Percentiles rank a stretch among this genome's conserved stretches.
Evolutionary conservation across 2,888 invertebrate genomes (phyloP).

Genomic region (Uloborus plumipes): DNA sequence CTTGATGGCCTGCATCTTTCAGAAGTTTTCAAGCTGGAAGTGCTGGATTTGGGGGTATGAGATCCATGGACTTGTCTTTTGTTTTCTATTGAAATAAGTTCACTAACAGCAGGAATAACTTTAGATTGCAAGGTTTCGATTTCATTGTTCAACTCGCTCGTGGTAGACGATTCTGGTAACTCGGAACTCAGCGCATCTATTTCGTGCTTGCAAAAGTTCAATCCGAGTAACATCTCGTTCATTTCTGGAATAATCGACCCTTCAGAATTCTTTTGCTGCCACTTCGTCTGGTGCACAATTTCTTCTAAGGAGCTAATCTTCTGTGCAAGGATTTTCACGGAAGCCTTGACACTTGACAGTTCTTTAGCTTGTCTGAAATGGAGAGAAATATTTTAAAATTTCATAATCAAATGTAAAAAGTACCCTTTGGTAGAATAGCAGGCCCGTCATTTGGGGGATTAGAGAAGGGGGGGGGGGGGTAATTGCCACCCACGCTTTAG

Average conservation of each 20-base stretch:
- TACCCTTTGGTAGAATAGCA: neutral
- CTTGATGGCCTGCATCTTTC: too few species aligned
- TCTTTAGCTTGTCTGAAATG: constrained; percentile 6
- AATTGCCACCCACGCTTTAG: too few species aligned
- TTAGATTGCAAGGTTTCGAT: too few species aligned
- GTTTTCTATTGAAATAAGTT: too few species aligned
- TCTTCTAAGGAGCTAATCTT: constrained; percentile 14
- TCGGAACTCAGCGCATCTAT: constrained; percentile 16
- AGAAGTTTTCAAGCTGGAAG: too few species aligned
- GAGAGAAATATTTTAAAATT: neutral
- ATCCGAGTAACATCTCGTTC: constrained; percentile 13
- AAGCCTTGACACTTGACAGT: constrained; percentile 1
- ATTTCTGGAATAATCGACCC: neutral
- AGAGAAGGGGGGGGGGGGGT: too few species aligned
- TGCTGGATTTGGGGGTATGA: too few species aligned
- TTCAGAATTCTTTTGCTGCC: constrained; percentile 17
- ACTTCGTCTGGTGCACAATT: constrained; percentile 19
- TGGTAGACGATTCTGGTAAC: neutral
- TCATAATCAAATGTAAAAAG: neutral
- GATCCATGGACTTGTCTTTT: too few species aligned
- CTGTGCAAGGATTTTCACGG: neutral
- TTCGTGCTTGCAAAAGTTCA: constrained; percentile 12
- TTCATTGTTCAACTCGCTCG: too few species aligned
- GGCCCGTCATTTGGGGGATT: too few species aligned
- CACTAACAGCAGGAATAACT: too few species aligned